phyloP scores from a whole-genome alignment of 2,888 invertebrate genomes.

The Palloptera scutellata region DNA sequence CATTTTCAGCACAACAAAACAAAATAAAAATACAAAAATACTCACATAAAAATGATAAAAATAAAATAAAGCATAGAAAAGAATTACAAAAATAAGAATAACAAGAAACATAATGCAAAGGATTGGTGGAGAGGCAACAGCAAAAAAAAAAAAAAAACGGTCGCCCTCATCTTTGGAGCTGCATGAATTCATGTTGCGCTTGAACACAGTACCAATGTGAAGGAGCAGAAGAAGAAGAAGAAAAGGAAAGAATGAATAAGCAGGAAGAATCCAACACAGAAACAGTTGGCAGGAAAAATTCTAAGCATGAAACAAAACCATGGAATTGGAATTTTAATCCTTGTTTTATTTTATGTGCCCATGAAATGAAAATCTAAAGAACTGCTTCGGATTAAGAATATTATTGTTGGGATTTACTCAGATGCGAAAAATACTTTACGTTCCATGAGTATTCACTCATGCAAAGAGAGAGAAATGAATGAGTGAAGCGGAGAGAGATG shows the following conservation, averaged over 20 bases:
- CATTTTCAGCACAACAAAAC: conserved; percentile 9
- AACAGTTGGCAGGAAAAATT: not conserved
- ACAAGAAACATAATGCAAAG: conserved; percentile 23
- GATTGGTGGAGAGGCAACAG: conserved; percentile 16
- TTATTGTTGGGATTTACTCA: too few relatives aligned
- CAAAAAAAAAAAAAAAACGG: conserved; percentile 5
- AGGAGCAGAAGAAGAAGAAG: conserved; percentile 16
- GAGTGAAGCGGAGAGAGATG: not conserved
- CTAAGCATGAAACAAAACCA: conserved; percentile 5
- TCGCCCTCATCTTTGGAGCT: too few relatives aligned
- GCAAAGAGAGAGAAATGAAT: not conserved
- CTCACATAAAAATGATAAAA: not conserved
- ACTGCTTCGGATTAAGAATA: conserved; percentile 6
- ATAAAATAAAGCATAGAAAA: not conserved
- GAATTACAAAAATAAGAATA: conserved; percentile 16
- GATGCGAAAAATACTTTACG: too few relatives aligned
- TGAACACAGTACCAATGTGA: conserved; percentile 26
- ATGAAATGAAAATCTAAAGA: conserved; percentile 18
- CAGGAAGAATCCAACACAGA: conserved; percentile 8
- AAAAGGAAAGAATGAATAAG: conserved; percentile 14
- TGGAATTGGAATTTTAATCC: conserved; percentile 13
- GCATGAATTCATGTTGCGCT: conserved; percentile 9
- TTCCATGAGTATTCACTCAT: not conserved
- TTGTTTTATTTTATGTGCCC: conserved; percentile 16
- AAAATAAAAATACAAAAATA: not conserved